A percentile compares a stretch with the other conserved stretches of the same genome.
Conservation (phyloP, 2,888 invertebrate genomes). For the Stegana nigrithorax region DNA sequence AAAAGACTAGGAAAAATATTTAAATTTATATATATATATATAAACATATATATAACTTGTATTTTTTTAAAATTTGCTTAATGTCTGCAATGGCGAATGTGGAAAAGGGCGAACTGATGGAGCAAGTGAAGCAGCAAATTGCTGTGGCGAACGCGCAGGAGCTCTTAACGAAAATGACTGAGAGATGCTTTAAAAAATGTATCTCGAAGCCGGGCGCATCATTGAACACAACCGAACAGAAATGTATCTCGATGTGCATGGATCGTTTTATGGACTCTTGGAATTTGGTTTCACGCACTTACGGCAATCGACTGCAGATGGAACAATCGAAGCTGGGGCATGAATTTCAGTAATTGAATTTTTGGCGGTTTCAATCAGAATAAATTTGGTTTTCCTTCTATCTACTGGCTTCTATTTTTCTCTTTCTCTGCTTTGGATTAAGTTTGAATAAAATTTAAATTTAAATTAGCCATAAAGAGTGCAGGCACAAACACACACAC, state of each 20-base stretch:
- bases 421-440: no score
- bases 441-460: no score
- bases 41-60: no score
- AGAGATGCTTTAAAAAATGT: conserved; percentile 44
- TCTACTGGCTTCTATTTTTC: no score
- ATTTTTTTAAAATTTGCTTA: background rate
- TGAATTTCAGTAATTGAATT: no score
- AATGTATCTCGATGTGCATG: conserved; percentile 96
- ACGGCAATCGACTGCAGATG: conserved; percentile 83
- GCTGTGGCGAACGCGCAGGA: conserved; percentile 95
- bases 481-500: no score
- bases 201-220: conserved; percentile 24
- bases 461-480: no score
- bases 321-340: no score
- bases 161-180: conserved; percentile 84
- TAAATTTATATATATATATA: no score
- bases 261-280: conserved; percentile 97
- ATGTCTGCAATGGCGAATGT: conserved; percentile 71
- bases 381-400: no score
- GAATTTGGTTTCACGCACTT: conserved; percentile 91
- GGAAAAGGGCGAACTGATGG: conserved; percentile 90
- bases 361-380: no score
- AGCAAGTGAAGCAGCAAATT: conserved; percentile 94
- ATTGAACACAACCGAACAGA: conserved; percentile 25
- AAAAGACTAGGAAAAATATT: no score